Evolutionary conservation across 2,113 vertebrate species (phyloP).

Genomic region (Rallus limicola): DNA sequence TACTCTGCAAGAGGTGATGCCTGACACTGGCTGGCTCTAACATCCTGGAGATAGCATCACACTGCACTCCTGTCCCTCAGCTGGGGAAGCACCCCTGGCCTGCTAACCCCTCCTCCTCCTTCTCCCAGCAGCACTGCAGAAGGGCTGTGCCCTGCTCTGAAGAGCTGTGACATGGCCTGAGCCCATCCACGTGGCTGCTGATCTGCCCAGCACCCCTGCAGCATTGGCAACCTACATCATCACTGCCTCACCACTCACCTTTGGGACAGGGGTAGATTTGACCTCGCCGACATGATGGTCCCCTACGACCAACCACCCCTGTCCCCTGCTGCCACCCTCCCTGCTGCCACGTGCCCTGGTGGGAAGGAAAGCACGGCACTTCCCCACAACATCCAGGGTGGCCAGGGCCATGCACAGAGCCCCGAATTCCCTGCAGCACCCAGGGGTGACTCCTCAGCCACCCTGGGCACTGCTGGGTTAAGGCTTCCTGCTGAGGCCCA

Average conservation of each 20-base stretch:
- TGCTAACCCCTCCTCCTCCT: not conserved
- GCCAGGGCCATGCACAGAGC: rapidly evolving
- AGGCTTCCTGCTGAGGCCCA: not conserved
- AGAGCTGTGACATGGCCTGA: not conserved
- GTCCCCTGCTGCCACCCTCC: not conserved
- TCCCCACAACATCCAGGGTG: not conserved
- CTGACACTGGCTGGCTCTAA: rapidly evolving
- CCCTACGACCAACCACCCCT: not conserved
- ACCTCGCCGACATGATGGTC: rapidly evolving
- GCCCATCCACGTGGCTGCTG: rapidly evolving
- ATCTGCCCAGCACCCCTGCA: not conserved
- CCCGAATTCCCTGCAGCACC: not conserved
- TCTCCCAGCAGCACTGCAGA: not conserved
- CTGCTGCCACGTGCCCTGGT: too few relatives aligned
- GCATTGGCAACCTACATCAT: not conserved
- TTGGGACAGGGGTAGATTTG: rapidly evolving
- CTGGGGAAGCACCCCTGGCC: not conserved
- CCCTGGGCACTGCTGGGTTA: rapidly evolving
- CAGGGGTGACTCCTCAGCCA: rapidly evolving
- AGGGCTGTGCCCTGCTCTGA: rapidly evolving
- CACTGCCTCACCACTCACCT: rapidly evolving
- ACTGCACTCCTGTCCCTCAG: not conserved
- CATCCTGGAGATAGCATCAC: not conserved
- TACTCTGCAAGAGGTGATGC: rapidly evolving
- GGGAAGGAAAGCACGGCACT: not conserved